A percentile compares a stretch with the other conserved stretches of the same genome.
These are phyloP conservation scores for Atractosteus spatula DNA, from an alignment of 2,113 vertebrate species.

Conservation along the genomic window DNA sequence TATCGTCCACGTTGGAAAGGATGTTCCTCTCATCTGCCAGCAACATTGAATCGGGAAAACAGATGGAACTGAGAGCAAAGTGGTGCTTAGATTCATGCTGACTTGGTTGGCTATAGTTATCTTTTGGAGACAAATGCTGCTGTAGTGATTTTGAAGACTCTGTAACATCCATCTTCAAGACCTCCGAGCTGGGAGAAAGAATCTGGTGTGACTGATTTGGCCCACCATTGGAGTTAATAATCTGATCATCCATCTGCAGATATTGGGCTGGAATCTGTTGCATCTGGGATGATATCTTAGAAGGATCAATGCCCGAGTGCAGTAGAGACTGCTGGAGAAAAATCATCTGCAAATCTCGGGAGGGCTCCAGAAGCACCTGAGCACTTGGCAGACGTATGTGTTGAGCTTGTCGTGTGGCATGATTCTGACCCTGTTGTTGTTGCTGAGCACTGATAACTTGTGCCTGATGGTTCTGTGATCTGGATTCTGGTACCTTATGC, in stretches of 20 bases:
- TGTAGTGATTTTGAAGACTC: conserved; percentile 78
- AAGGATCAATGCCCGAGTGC: conserved; percentile 70
- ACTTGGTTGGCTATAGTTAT: conserved; percentile 77
- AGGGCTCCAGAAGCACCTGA: conserved; percentile 83
- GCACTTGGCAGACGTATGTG: conserved; percentile 79
- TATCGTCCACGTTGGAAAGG: conserved; percentile 94
- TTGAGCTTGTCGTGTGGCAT: conserved; percentile 69
- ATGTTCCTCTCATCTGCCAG: conserved; percentile 92
- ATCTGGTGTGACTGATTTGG: conserved; percentile 72
- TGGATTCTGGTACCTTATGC: conserved; percentile 75
- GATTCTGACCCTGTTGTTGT: conserved; percentile 62
- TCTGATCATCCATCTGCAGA: conserved; percentile 82
- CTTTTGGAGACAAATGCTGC: conserved; percentile 72
- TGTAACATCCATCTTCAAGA: conserved; percentile 73
- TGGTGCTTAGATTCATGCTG: conserved; percentile 88
- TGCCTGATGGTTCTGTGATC: conserved; percentile 75
- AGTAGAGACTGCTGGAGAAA: conserved; percentile 84
- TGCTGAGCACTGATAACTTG: conserved; percentile 59
- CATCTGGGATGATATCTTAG: conserved; percentile 73
- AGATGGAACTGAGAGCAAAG: conserved; percentile 90
- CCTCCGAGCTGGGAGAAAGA: conserved; percentile 72
- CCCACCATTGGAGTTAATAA: conserved; percentile 69
- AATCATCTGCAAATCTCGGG: conserved; percentile 81
- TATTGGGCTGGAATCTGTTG: conserved; percentile 81
- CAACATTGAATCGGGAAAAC: conserved; percentile 92